These are phyloP conservation scores for Chelidonichthys spinosus DNA, from an alignment of 2,797 vertebrate species.

Conservation along the genomic window DNA sequence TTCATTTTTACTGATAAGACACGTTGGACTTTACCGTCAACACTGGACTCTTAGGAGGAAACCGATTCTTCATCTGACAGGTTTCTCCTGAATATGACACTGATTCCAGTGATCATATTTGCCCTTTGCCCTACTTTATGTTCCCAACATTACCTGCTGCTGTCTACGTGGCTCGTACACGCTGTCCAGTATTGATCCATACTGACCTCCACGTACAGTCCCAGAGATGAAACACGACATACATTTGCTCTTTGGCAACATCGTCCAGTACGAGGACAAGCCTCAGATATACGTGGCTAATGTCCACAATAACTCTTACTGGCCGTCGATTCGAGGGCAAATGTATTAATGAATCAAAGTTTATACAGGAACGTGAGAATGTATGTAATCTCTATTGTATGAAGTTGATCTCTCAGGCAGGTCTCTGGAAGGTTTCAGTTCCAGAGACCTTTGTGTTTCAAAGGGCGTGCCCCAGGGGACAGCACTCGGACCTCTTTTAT, in stretches of 20 bases:
- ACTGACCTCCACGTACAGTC: neutral
- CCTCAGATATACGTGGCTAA: neutral
- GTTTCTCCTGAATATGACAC: neutral
- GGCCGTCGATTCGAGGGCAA: neutral
- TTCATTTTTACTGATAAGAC: neutral
- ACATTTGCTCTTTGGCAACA: neutral
- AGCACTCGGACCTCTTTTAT: too few relatives aligned
- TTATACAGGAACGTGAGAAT: too few relatives aligned
- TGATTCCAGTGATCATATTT: neutral
- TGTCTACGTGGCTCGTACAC: neutral
- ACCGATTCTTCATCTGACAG: neutral
- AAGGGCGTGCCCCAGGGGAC: too few relatives aligned
- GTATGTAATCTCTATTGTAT: too few relatives aligned
- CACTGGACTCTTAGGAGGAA: neutral
- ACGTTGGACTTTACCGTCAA: neutral
- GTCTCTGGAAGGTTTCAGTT: too few relatives aligned
- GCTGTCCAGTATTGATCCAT: conserved; percentile 15
- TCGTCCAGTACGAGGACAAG: neutral
- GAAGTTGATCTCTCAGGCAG: too few relatives aligned
- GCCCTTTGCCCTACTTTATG: conserved; percentile 13
- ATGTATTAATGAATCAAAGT: neutral
- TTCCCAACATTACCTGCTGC: neutral
- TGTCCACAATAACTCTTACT: neutral
- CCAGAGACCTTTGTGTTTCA: too few relatives aligned
- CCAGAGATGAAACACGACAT: neutral